Percentiles rank a stretch among this genome's conserved stretches.
Conservation (phyloP, 2,113 vertebrate genomes). For the Podilymbus podiceps region DNA sequence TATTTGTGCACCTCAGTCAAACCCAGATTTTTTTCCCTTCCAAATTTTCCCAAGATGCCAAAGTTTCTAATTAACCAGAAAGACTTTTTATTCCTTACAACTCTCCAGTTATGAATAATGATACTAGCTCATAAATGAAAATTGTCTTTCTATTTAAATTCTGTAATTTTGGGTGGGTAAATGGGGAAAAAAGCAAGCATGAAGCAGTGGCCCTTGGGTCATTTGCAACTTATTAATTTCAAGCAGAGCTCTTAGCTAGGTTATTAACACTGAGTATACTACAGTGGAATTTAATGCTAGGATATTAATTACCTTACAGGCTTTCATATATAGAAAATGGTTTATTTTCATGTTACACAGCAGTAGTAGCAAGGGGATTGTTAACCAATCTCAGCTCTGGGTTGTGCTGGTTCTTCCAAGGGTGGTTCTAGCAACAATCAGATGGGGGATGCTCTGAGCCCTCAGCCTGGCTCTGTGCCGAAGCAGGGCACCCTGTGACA, state of each 20-base stretch:
- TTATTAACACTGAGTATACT: conserved; percentile 59
- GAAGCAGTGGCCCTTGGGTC: conserved; percentile 63
- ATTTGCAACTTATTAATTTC: conserved; percentile 79
- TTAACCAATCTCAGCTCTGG: background rate
- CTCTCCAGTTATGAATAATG: conserved; percentile 71
- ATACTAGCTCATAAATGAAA: conserved; percentile 68
- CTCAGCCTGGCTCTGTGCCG: background rate
- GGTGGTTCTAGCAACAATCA: background rate
- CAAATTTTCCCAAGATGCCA: conserved; percentile 21
- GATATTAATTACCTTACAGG: conserved; percentile 68
- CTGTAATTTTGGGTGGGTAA: conserved; percentile 17
- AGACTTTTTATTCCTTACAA: conserved; percentile 53
- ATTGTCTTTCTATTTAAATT: conserved; percentile 76
- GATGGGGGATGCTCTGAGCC: background rate
- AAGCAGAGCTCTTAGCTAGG: conserved; percentile 56
- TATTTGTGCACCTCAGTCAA: background rate
- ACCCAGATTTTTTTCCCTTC: background rate
- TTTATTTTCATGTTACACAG: conserved; percentile 7
- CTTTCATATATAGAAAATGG: background rate
- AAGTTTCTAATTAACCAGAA: conserved; percentile 68
- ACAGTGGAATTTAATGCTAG: conserved; percentile 43
- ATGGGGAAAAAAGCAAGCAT: conserved; percentile 44
- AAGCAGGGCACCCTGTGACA: background rate
- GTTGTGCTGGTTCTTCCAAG: background rate
- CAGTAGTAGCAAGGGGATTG: background rate